Evolutionary conservation across 2,797 vertebrate species (phyloP), one percentile per base, ranked within the genome.

Genomic region (Lepus townsendii): DNA sequence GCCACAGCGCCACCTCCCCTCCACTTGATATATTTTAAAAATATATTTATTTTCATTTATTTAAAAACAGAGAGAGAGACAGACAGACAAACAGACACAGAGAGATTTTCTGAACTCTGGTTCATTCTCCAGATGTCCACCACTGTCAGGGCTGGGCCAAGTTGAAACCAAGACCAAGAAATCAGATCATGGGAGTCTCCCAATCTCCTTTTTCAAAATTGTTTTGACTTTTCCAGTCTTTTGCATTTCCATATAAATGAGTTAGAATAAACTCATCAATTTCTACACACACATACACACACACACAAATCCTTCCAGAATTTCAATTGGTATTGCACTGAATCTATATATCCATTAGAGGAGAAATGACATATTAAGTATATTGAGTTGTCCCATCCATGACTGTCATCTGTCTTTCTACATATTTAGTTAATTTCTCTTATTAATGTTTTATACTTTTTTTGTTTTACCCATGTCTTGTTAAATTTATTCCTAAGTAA

Each of bases 341-440:
- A 84, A 47, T 75, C 79, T 75, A 27, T 17, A 88, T 13, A 52
- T 68, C 50, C 68, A 52, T 75, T 91, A 79, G 60, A 88, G 24
- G 35, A 88, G 66, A 91, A 83, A 8, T 54, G 27, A 19, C 26
- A 80, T 68, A 11, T 85, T 91, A 73, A 73, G 20, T 72, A 73
- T 42, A 68, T 7, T 77, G 72, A 65, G 73, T 32, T 52, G 54
- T 83, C 6, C 11, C 78, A 32, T 52, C 52, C 5, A 26, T 35
- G 17, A 63, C 6, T 83, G n/a, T 42, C 79, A 9, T 54, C 27
- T 83, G 17, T 42, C 30, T 73, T 11, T 75, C 73, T 30, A 65
- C 63, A 76, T 83, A 12, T 82, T 90, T 66, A 93, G 83, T 87
- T 91, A 87, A 77, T 47, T 72, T 72, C 30, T 79, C 42, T 72